Conservation (phyloP, 2,797 vertebrate species). For the Periparus ater region DNA sequence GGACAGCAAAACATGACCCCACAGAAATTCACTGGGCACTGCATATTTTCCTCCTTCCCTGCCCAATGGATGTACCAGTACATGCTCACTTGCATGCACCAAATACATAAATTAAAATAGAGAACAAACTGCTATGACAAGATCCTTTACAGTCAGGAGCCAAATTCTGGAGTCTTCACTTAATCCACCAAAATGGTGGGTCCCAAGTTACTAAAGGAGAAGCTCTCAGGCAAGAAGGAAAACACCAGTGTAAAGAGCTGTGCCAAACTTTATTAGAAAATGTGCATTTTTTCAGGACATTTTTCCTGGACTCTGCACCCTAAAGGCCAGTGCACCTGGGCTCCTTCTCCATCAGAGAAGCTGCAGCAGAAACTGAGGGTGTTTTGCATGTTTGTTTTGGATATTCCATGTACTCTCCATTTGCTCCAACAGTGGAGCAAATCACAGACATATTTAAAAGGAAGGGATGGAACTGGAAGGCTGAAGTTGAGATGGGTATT, state of each 20-base stretch:
- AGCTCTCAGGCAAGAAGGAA: not conserved
- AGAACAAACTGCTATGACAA: fast-evolving
- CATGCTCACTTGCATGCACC: not conserved
- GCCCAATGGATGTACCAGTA: not conserved
- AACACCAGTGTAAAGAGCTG: not conserved
- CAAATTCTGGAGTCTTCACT: not conserved
- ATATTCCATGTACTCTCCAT: not conserved
- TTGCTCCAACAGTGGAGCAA: not conserved
- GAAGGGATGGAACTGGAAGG: not conserved
- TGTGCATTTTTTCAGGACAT: not conserved
- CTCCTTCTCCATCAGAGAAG: not conserved
- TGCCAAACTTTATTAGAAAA: not conserved
- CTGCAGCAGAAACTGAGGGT: not conserved
- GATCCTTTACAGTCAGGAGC: not conserved
- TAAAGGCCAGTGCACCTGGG: not conserved
- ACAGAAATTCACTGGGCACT: not conserved
- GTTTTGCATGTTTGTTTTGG: fast-evolving
- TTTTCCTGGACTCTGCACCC: not conserved
- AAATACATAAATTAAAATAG: not conserved
- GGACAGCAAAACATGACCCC: not conserved
- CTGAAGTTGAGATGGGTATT: not conserved
- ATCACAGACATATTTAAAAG: not conserved
- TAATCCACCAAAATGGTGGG: not conserved
- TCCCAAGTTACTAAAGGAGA: not conserved
- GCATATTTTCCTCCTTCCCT: not conserved